Conservation (phyloP, 2,888 invertebrate species). For the Cyclophora punctaria region DNA sequence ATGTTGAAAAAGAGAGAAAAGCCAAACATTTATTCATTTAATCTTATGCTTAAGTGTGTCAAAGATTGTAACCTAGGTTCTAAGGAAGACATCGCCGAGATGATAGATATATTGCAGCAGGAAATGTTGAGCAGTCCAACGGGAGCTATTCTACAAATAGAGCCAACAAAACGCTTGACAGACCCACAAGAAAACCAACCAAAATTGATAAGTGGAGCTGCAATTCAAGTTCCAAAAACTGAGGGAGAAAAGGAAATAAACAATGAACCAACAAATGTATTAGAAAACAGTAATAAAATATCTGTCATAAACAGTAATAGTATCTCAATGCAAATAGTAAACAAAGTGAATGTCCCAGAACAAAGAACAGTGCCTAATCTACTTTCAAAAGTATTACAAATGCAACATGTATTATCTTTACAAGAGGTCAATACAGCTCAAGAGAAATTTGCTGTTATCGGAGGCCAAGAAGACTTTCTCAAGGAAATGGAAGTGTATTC, state of each 20-base stretch:
- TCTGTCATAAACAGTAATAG: slow-evolving; percentile 14
- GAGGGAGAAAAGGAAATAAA: slow-evolving; percentile 4
- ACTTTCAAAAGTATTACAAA: slow-evolving; percentile 73
- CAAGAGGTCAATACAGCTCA: slow-evolving; percentile 74
- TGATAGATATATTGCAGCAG: slow-evolving; percentile 48
- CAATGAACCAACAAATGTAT: slow-evolving; percentile 3
- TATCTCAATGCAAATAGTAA: slow-evolving; percentile 27
- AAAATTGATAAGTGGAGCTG: background rate
- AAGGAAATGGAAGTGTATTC: slow-evolving; percentile 80
- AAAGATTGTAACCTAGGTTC: slow-evolving; percentile 88
- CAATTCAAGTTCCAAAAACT: background rate
- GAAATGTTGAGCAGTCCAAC: slow-evolving; percentile 17
- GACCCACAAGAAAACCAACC: background rate
- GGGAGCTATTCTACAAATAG: slow-evolving; percentile 14
- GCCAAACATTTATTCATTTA: slow-evolving; percentile 84
- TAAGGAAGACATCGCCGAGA: slow-evolving; percentile 70
- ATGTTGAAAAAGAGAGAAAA: slow-evolving; percentile 78
- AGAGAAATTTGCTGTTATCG: slow-evolving; percentile 84
- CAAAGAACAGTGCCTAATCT: slow-evolving; percentile 77
- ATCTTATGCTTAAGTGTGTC: slow-evolving; percentile 85
- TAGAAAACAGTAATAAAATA: slow-evolving; percentile 8
- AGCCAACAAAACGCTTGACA: slow-evolving; percentile 9
- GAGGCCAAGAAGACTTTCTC: slow-evolving; percentile 86
- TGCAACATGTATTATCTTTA: slow-evolving; percentile 77
- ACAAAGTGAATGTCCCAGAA: slow-evolving; percentile 16